Conservation (phyloP, 2,888 invertebrate species). For the Hermodice carunculata region DNA sequence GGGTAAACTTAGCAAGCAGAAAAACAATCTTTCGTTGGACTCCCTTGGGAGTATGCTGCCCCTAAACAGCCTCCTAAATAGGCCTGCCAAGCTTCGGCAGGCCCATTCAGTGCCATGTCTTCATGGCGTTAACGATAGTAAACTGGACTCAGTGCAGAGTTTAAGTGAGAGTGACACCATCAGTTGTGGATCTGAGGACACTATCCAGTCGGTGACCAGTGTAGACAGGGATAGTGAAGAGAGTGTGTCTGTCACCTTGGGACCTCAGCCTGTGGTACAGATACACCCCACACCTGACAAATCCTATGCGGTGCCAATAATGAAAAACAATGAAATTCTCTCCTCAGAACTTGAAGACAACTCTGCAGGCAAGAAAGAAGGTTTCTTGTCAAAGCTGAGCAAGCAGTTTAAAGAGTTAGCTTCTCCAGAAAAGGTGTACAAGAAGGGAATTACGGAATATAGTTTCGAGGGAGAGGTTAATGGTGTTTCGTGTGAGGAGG, state of each 20-base stretch:
- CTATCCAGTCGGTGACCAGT: no score
- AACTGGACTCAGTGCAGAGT: no score
- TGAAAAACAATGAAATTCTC: conserved; percentile 13
- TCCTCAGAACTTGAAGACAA: conserved; percentile 5
- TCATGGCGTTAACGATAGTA: no score
- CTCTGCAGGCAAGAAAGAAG: neutral
- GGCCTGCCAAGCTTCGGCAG: neutral
- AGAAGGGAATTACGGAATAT: conserved; percentile 33
- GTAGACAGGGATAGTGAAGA: no score
- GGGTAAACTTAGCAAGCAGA: neutral
- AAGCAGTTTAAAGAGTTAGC: conserved; percentile 11
- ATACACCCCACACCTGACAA: no score
- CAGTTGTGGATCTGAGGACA: no score
- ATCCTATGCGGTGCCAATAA: conserved; percentile 1
- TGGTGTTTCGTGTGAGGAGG: no score
- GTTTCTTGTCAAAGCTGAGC: conserved; percentile 5
- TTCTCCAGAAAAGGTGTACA: conserved; percentile 25
- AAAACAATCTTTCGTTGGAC: neutral
- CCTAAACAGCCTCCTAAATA: neutral
- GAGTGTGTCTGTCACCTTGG: no score
- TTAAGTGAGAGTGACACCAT: no score
- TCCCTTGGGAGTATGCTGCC: conserved; percentile 6
- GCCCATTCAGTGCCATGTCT: no score
- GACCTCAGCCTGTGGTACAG: no score
- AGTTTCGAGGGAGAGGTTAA: conserved; percentile 19